These are phyloP conservation scores for Cliona cf. orientalis DNA, from an alignment of 37 sponge, comb jelly and placozoan species.

Conservation along the genomic window DNA sequence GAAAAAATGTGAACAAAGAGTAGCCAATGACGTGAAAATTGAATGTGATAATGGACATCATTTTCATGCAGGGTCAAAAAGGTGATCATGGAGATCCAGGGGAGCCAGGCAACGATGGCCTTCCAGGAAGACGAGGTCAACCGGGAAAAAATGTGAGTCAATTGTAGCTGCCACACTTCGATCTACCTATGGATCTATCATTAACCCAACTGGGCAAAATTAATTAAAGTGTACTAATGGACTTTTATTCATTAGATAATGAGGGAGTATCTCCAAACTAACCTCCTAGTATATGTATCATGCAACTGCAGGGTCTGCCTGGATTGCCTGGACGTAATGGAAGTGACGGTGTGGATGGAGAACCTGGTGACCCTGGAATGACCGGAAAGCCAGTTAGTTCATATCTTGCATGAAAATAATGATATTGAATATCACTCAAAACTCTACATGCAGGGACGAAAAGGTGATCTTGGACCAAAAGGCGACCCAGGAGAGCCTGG, in stretches of 20 bases:
- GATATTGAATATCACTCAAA: not conserved
- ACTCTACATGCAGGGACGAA: not conserved
- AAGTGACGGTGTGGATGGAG: not conserved
- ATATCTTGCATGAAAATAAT: not conserved
- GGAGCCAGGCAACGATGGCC: not conserved
- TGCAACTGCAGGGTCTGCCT: constrained; percentile 6
- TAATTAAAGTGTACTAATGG: too few relatives aligned
- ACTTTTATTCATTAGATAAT: too few relatives aligned
- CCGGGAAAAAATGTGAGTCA: constrained; percentile 9
- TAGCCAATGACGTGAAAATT: not conserved
- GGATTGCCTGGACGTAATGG: not conserved
- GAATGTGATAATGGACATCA: not conserved
- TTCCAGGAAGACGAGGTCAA: not conserved
- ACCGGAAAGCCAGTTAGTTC: not conserved
- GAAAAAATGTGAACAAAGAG: not conserved
- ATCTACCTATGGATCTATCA: too few relatives aligned
- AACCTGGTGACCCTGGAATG: not conserved
- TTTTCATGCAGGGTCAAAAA: not conserved
- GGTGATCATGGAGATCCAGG: constrained; percentile 2
- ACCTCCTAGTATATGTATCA: not conserved
- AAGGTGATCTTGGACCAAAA: not conserved
- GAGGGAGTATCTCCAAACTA: not conserved
- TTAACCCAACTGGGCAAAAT: too few relatives aligned
- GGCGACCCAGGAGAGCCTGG: constrained; percentile 3
- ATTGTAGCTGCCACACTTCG: too few relatives aligned